A percentile compares a stretch with the other conserved stretches of the same genome.
Conservation (phyloP, 2,113 vertebrate genomes). For the Ictidomys tridecemlineatus region DNA sequence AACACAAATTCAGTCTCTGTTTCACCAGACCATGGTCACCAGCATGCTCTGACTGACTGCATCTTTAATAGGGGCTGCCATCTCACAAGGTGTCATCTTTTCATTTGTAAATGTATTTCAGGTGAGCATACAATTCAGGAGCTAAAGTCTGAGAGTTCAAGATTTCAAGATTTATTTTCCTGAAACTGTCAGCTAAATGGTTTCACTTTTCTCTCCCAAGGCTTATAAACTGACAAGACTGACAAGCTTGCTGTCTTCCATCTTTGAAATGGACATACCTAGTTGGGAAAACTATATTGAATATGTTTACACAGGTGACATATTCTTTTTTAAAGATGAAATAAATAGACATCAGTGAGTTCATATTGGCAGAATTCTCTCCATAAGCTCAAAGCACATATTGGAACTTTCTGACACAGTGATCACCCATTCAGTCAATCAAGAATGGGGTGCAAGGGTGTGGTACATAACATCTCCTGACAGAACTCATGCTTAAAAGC, state of each 20-base stretch:
- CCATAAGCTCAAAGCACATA: background rate
- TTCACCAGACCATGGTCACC: background rate
- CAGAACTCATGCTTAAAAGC: background rate
- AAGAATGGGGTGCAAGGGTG: background rate
- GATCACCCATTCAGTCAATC: background rate
- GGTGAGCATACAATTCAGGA: background rate
- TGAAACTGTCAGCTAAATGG: conserved; percentile 66
- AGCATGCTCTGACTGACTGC: background rate
- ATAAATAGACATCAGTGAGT: conserved; percentile 34
- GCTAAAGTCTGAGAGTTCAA: conserved; percentile 40
- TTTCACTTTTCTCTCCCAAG: conserved; percentile 54
- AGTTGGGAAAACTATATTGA: background rate
- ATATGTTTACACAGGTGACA: background rate
- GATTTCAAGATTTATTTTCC: conserved; percentile 60
- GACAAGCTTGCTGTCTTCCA: conserved; percentile 42
- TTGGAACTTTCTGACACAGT: background rate
- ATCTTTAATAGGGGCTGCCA: background rate
- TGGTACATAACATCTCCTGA: background rate
- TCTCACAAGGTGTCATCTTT: background rate
- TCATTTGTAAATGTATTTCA: conserved; percentile 65
- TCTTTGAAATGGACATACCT: conserved; percentile 55
- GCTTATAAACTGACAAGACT: conserved; percentile 54
- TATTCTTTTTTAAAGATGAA: conserved; percentile 7
- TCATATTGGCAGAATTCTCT: background rate
- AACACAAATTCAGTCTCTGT: background rate